Evolutionary conservation across 1,140 invertebrate species (phyloP), one percentile per base, ranked within the genome.

Genomic region (Papilio xuthus): DNA sequence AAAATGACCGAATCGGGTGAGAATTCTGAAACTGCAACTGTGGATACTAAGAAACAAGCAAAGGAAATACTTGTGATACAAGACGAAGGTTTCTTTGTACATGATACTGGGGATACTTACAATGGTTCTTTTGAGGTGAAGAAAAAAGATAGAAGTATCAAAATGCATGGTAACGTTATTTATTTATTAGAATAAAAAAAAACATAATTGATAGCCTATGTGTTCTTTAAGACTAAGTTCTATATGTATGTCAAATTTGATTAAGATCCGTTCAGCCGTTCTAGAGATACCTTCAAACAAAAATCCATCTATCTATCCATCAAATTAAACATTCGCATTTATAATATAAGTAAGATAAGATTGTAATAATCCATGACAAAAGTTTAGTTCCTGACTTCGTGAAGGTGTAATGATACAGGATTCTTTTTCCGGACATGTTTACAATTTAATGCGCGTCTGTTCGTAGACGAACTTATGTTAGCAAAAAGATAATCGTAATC

Each of bases 21-120:
- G 7, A 85, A 84, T 26, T 77, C 71, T 20, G 83, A 84, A 71
- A 75, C 82, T 0, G 81, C 84, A 32, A 32, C 53, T 10, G 73
- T 60, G 0, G 84, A 90, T 77, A 32, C 60, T 8, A 90, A 89
- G 50, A 88, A 87, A 77, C 82, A 83, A 20, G 73, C 79, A 0
- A 91, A 92, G 47, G 91, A 93, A 70, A 69, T 90, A 18, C 83
- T 83, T 0, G 84, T 92, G 8, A 82, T 93, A 8, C 88, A 91
- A 41, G 92, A 92, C 78, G 78, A 90, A 56, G 91, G 89, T 0
- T 82, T 83, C 74, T 94, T 94, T 73, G 67, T 81, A 32, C 89
- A 92, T 72, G 81, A 87, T 3, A 94, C 92, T 28, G 92, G 92
- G 2, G 93, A 94, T 50, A 86, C 81, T 4, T 94, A 93, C 60